These are phyloP conservation scores for Astatoreochromis straeleni DNA, from an alignment of 2,113 vertebrate genomes.

Conservation along the genomic window DNA sequence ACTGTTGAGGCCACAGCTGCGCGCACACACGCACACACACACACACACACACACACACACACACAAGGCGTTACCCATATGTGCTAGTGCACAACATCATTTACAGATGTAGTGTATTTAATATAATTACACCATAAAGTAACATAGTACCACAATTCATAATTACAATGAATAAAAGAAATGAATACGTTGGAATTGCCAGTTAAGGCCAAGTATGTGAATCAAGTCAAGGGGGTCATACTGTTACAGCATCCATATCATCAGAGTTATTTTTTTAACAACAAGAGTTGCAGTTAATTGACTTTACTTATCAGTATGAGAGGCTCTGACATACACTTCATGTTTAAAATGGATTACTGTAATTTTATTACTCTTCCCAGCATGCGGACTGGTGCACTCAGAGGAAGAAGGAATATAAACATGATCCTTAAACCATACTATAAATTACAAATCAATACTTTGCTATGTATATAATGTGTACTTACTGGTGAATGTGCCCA, in stretches of 20 bases:
- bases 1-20: constrained; percentile 94
- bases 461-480: constrained; percentile 6
- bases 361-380: neutral
- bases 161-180: neutral
- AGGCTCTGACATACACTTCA: neutral
- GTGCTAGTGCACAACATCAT: neutral
- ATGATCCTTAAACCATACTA: neutral
- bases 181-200: neutral
- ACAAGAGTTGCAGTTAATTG: neutral
- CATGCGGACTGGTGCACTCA: neutral
- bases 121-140: neutral
- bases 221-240: neutral
- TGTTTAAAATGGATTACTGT: neutral
- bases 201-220: neutral
- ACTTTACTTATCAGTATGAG: neutral
- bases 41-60: neutral
- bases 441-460: neutral
- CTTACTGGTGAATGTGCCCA: constrained; percentile 99
- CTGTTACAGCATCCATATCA: neutral
- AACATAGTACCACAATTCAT: neutral
- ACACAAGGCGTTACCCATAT: neutral
- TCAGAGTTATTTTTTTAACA: neutral
- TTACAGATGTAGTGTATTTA: neutral
- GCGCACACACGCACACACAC: neutral
- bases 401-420: neutral